Conservation (phyloP, 2,888 invertebrate species). For the Plagodis pulveraria region DNA sequence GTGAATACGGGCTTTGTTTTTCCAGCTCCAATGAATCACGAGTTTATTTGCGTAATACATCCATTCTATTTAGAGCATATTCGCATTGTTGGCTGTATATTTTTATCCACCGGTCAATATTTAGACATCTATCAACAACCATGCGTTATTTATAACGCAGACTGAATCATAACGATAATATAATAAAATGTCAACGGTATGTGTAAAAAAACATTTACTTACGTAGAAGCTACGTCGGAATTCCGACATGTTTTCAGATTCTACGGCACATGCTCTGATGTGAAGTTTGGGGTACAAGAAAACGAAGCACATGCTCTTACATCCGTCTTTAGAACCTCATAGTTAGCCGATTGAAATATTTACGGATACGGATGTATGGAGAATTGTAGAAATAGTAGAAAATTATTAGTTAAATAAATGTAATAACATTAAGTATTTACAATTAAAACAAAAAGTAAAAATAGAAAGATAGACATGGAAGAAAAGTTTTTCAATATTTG, state of each 20-base stretch:
- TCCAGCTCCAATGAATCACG: constrained; percentile 27
- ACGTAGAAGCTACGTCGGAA: constrained; percentile 20
- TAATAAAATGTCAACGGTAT: constrained; percentile 29
- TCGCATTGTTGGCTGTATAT: constrained; percentile 33
- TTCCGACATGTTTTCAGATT: constrained; percentile 24
- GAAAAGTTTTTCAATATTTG: too few relatives aligned
- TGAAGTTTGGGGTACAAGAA: too few relatives aligned
- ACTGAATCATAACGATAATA: constrained; percentile 42
- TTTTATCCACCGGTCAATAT: constrained; percentile 44
- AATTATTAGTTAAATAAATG: too few relatives aligned
- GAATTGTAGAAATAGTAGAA: too few relatives aligned
- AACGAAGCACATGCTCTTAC: too few relatives aligned
- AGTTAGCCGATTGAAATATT: too few relatives aligned
- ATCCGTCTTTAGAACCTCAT: too few relatives aligned
- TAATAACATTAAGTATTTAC: too few relatives aligned
- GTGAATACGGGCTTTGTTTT: constrained; percentile 3
- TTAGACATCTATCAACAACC: constrained; percentile 43
- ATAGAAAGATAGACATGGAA: too few relatives aligned
- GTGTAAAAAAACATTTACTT: constrained; percentile 25
- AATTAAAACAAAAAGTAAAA: too few relatives aligned
- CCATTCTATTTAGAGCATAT: constrained; percentile 33
- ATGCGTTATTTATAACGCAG: constrained; percentile 42
- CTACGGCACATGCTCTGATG: not conserved
- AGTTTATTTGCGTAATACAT: constrained; percentile 17
- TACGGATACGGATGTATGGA: too few relatives aligned